Evolutionary conservation across 2,888 invertebrate species (phyloP).

Genomic region (Hesperia comma): DNA sequence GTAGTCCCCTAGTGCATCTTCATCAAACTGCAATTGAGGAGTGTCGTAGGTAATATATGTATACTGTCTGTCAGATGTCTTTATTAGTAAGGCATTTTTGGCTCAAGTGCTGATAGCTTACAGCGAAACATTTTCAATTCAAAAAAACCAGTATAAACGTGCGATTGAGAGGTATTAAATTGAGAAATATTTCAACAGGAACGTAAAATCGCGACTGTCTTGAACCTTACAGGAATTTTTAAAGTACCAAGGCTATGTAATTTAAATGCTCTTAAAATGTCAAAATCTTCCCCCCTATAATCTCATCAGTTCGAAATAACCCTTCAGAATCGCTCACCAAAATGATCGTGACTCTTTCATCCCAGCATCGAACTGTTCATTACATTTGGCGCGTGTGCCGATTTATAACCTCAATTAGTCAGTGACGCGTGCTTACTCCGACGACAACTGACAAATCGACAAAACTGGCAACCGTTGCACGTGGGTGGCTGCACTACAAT

Average conservation of each 20-base stretch:
- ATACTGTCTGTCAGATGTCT: too few relatives aligned
- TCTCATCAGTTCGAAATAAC: slow-evolving; percentile 17
- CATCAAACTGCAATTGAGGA: too few relatives aligned
- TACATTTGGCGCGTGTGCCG: slow-evolving; percentile 64
- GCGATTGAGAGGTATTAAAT: too few relatives aligned
- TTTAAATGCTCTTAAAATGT: slow-evolving; percentile 6
- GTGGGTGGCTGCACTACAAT: slow-evolving; percentile 61
- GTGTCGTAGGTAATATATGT: too few relatives aligned
- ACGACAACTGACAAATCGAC: slow-evolving; percentile 76
- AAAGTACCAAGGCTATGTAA: slow-evolving; percentile 1
- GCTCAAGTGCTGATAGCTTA: too few relatives aligned
- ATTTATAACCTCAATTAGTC: slow-evolving; percentile 81
- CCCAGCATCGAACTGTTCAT: slow-evolving; percentile 59
- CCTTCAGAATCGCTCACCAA: slow-evolving; percentile 11
- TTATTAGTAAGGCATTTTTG: too few relatives aligned
- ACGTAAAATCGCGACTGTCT: slow-evolving; percentile 10
- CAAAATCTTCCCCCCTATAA: slow-evolving; percentile 2
- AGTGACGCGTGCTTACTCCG: slow-evolving; percentile 65
- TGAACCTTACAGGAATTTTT: too few relatives aligned
- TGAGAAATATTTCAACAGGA: not conserved
- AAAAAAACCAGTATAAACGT: too few relatives aligned
- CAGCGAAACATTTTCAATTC: too few relatives aligned
- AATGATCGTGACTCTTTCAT: slow-evolving; percentile 40
- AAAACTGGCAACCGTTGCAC: slow-evolving; percentile 64
- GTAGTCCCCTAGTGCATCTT: too few relatives aligned